Conservation (phyloP, 2,888 invertebrate genomes). For the Hoplodrina blanda region DNA sequence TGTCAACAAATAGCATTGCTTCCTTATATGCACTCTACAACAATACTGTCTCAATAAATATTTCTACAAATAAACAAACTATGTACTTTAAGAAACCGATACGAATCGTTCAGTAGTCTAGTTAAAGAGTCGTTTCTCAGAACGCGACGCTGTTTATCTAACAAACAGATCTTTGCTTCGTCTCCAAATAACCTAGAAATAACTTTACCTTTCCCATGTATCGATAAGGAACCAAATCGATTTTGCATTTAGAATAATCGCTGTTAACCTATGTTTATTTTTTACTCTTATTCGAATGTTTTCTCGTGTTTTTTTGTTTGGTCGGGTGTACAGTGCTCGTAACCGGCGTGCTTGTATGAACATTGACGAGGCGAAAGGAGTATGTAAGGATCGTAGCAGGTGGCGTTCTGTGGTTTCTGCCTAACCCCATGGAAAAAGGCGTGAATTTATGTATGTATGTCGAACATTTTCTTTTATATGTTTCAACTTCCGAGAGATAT, state of each 20-base stretch:
- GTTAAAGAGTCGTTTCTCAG: conserved; percentile 59
- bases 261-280: conserved; percentile 30
- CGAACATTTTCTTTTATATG: neutral
- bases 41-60: neutral
- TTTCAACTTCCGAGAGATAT: neutral
- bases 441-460: too few species aligned
- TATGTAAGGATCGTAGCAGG: too few species aligned
- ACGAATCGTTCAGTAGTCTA: conserved; percentile 23
- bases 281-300: conserved; percentile 11
- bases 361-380: too few species aligned
- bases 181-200: conserved; percentile 54
- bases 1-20: neutral
- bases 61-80: conserved; percentile 19
- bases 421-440: too few species aligned
- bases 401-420: too few species aligned
- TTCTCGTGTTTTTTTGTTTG: neutral
- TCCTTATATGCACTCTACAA: neutral
- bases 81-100: conserved; percentile 21
- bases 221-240: conserved; percentile 55
- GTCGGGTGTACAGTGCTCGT: too few species aligned
- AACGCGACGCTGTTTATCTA: conserved; percentile 50
- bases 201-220: conserved; percentile 42
- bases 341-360: too few species aligned
- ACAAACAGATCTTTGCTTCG: conserved; percentile 49
- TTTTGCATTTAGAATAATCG: conserved; percentile 58